These are phyloP conservation scores for Lithosia quadra DNA, from an alignment of 2,888 invertebrate species.

Conservation along the genomic window DNA sequence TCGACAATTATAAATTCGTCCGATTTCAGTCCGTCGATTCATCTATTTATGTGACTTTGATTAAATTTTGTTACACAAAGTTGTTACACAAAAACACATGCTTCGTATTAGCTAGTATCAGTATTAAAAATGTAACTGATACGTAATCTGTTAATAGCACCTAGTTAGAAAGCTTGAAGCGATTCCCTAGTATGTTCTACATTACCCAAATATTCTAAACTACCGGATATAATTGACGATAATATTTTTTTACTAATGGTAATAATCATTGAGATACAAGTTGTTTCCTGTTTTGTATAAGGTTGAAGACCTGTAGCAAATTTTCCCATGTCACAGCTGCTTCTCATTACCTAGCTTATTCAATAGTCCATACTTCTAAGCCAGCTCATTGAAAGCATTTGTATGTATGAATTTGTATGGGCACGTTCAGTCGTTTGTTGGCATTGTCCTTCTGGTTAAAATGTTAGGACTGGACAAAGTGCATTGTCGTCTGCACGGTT, in stretches of 20 bases:
- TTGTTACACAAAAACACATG: too few relatives aligned
- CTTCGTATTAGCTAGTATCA: not conserved
- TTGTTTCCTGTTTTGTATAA: not conserved
- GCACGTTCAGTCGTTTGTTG: slow-evolving; percentile 13
- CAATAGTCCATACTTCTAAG: not conserved
- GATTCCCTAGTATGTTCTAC: not conserved
- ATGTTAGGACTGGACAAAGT: slow-evolving; percentile 8
- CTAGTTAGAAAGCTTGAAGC: not conserved
- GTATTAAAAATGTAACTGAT: too few relatives aligned
- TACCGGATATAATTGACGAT: not conserved
- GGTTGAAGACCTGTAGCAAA: not conserved
- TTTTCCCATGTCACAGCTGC: not conserved
- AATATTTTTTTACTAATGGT: not conserved
- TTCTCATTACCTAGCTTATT: not conserved
- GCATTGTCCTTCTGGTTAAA: slow-evolving; percentile 17
- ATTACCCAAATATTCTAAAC: not conserved
- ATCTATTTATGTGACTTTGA: too few relatives aligned
- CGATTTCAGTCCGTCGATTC: too few relatives aligned
- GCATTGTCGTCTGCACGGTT: slow-evolving; percentile 2
- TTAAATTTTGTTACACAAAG: too few relatives aligned
- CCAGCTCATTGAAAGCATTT: slow-evolving; percentile 9
- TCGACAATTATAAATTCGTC: not conserved
- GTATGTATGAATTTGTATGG: slow-evolving; percentile 19
- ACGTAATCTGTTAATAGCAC: not conserved
- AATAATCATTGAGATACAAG: not conserved